phyloP scores from a whole-genome alignment of 2,888 invertebrate genomes.

The Caenorhabditis sp. region DNA sequence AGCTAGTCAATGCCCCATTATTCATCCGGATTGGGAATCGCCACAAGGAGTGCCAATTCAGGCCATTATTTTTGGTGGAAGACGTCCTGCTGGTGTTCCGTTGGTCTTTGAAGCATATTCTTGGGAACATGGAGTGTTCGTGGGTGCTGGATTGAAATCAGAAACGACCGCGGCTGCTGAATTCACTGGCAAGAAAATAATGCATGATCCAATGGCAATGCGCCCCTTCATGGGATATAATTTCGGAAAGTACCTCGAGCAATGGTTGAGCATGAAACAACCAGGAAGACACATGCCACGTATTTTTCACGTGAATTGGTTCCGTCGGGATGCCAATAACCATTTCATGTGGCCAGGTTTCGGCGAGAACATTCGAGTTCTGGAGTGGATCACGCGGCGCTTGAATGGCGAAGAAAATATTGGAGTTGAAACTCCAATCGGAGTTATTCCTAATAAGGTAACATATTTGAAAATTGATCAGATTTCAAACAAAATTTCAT shows the following conservation, averaged over 20 bases:
- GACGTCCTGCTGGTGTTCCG: constrained; percentile 90
- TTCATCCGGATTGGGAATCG: constrained; percentile 87
- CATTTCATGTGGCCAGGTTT: constrained; percentile 97
- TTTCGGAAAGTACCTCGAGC: constrained; percentile 91
- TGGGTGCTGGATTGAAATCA: constrained; percentile 92
- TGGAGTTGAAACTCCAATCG: constrained; percentile 77
- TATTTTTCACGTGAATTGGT: constrained; percentile 99
- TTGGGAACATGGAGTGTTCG: constrained; percentile 95
- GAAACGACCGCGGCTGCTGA: constrained; percentile 98
- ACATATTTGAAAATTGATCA: not conserved
- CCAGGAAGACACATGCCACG: constrained; percentile 77
- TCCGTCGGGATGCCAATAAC: constrained; percentile 79
- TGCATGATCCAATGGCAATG: constrained; percentile 99
- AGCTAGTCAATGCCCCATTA: constrained; percentile 92
- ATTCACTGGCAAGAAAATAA: constrained; percentile 86
- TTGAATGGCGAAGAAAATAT: constrained; percentile 77
- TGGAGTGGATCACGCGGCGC: constrained; percentile 89
- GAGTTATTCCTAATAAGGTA: constrained; percentile 60
- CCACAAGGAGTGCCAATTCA: constrained; percentile 62
- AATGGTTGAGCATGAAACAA: constrained; percentile 85
- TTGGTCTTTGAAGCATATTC: constrained; percentile 88
- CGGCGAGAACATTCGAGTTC: constrained; percentile 92
- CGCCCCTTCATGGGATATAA: constrained; percentile 99
- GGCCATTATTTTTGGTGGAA: constrained; percentile 94
- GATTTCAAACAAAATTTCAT: not conserved